Evolutionary conservation across 2,113 vertebrate species (phyloP).

Genomic region (Regulus satrapa): DNA sequence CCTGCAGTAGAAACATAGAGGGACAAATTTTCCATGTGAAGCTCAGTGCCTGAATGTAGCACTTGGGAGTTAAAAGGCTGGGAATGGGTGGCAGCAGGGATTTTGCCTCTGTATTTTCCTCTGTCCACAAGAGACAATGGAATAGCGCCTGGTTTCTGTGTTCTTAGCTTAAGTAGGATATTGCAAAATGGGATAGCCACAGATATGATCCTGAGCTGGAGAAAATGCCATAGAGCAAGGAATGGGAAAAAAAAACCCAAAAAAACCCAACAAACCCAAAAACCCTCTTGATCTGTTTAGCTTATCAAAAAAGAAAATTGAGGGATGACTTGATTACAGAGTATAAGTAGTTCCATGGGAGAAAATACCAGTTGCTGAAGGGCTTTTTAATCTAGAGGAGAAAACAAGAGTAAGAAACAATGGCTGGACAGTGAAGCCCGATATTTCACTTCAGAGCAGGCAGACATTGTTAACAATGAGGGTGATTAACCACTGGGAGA

Average conservation of each 20-base stretch:
- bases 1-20: neutral
- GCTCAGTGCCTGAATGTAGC: neutral
- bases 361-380: slow-evolving; percentile 57
- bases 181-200: slow-evolving; percentile 58
- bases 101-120: slow-evolving; percentile 11
- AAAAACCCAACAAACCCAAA: neutral
- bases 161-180: slow-evolving; percentile 44
- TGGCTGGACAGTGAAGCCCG: slow-evolving; percentile 51
- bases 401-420: slow-evolving; percentile 55
- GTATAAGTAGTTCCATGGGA: slow-evolving; percentile 33
- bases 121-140: slow-evolving; percentile 24
- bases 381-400: slow-evolving; percentile 57
- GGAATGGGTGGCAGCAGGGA: neutral
- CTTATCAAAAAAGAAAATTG: slow-evolving; percentile 31
- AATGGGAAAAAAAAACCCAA: neutral
- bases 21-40: neutral
- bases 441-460: slow-evolving; percentile 45
- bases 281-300: neutral
- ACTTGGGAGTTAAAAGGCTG: neutral
- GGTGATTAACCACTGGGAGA: slow-evolving; percentile 39
- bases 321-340: slow-evolving; percentile 35
- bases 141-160: slow-evolving; percentile 39
- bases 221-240: slow-evolving; percentile 24
- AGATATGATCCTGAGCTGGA: slow-evolving; percentile 27
- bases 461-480: slow-evolving; percentile 44